Evolutionary conservation across 2,113 vertebrate genomes (phyloP), one percentile per base, ranked within the genome.

Genomic region (Trogon surrucura): DNA sequence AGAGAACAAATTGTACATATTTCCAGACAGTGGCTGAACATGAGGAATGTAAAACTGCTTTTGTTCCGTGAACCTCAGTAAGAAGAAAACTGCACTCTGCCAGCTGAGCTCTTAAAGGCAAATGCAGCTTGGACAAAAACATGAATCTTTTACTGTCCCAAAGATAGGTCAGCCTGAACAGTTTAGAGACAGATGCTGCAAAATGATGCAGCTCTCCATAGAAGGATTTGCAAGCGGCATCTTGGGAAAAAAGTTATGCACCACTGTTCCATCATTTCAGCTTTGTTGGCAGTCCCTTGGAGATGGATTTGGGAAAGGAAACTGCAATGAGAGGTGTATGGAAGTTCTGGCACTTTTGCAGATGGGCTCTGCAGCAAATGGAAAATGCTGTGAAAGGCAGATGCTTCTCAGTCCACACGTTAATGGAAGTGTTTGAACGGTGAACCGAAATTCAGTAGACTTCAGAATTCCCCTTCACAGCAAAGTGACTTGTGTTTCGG

Each of bases 291-390:
- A 90, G 23, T 5, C 29, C 19, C 6, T 64, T 4, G 2, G n/a
- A 30, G 54, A 20, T 5, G 11, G 54, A 54, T 70, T 23, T 80
- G 44, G 26, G 17, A 26, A 77, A 86, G 45, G 32, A 58, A 81
- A 44, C 19, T 32, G 17, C n/a, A 23, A 23, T 3, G 2, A 1
- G 0, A 0, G 0, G 3, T 3, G 3, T 61, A 6, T 0, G 0
- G 27, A 18, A 50, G 8, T 38, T 89, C 48, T 5, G 18, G 16
- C 8, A 74, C 25, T 36, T 73, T 11, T 45, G 44, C 21, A 54
- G 47, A 18, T 9, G 48, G 16, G 19, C 30, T 82, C 25, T 36
- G 17, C 67, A 70, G 30, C 25, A 80, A 51, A 14, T 4, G 9
- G 36, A 25, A 70, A 57, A 10, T 82, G 7, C 22, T 65, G 27